A percentile compares a stretch with the other conserved stretches of the same genome.
phyloP scores from a whole-genome alignment of 2,113 vertebrate genomes.

The Mohoua ochrocephala region DNA sequence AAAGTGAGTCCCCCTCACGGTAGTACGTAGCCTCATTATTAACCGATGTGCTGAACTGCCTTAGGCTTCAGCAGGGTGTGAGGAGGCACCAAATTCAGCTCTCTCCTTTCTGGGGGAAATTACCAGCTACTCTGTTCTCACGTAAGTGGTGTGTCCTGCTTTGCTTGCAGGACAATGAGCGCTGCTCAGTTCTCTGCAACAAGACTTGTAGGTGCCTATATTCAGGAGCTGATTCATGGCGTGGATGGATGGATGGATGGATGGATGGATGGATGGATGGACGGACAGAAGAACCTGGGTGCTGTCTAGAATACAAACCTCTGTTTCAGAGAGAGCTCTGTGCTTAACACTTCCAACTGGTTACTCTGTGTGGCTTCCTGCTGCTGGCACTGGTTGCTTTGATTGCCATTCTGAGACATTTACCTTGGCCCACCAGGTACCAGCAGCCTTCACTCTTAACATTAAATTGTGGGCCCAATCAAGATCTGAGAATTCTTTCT shows the following conservation, averaged over 20 bases:
- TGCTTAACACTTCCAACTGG: background rate
- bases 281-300: background rate
- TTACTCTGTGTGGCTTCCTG: background rate
- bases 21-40: background rate
- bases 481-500: background rate
- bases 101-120: background rate
- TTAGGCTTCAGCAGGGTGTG: background rate
- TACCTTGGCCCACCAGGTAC: background rate
- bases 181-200: background rate
- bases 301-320: background rate
- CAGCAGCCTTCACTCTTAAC: background rate
- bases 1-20: background rate
- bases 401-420: background rate
- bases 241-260: background rate
- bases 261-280: background rate
- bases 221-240: background rate
- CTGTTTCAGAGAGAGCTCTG: background rate
- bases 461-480: background rate
- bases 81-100: background rate
- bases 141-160: background rate
- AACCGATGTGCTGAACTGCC: background rate
- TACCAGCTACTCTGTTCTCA: background rate
- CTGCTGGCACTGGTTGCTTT: background rate
- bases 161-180: background rate
- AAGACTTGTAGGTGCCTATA: background rate